These are phyloP conservation scores for Eilema griseolum DNA, from an alignment of 2,888 invertebrate genomes.

Conservation along the genomic window DNA sequence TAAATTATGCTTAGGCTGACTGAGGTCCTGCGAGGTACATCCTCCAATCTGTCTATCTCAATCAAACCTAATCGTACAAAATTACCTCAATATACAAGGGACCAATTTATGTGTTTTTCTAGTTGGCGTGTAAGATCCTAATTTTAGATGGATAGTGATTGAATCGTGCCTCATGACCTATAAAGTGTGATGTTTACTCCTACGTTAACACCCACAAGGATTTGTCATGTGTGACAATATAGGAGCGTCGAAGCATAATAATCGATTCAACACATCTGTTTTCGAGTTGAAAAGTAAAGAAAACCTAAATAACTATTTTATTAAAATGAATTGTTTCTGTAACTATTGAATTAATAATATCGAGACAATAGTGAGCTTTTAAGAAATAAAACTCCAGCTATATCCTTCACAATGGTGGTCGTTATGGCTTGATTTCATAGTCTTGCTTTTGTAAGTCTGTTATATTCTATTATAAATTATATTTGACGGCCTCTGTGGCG, in stretches of 20 bases:
- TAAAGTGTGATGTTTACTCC: slow-evolving; percentile 45
- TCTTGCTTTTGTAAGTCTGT: background rate
- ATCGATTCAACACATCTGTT: background rate
- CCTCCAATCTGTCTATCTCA: slow-evolving; percentile 26
- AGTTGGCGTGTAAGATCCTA: slow-evolving; percentile 30
- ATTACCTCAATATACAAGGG: slow-evolving; percentile 24
- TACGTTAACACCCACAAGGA: slow-evolving; percentile 28
- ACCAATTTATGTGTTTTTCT: slow-evolving; percentile 38
- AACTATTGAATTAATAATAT: background rate
- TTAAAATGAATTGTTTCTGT: background rate
- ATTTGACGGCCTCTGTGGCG: no score
- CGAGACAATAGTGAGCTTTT: background rate
- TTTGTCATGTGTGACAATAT: slow-evolving; percentile 8
- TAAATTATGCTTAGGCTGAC: background rate
- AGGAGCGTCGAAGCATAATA: background rate
- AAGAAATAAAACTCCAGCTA: background rate
- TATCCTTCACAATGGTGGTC: background rate
- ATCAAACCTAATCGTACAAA: slow-evolving; percentile 28
- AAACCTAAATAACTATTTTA: background rate
- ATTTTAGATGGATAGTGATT: slow-evolving; percentile 48
- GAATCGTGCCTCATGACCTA: slow-evolving; percentile 50
- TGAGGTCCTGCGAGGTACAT: background rate
- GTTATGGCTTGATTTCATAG: background rate
- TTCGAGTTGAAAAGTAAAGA: background rate
- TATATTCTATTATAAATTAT: no score